Conservation (phyloP, 2,113 vertebrate species). For the Calidris pygmaea region DNA sequence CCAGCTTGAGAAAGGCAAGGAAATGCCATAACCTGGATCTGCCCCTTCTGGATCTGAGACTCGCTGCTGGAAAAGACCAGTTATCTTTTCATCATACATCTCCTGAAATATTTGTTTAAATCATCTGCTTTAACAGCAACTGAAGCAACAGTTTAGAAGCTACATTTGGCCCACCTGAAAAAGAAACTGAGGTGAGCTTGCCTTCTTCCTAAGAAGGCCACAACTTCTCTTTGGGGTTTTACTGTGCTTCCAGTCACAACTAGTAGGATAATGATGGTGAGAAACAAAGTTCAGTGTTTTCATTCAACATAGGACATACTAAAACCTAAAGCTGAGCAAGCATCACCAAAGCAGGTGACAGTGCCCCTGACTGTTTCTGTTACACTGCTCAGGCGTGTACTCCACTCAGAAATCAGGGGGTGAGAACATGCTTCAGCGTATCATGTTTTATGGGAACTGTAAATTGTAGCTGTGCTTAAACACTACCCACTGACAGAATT, state of each 20-base stretch:
- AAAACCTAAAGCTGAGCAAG: not conserved
- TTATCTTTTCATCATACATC: not conserved
- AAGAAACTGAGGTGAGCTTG: not conserved
- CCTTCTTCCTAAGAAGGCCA: not conserved
- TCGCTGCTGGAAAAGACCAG: not conserved
- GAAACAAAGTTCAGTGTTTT: not conserved
- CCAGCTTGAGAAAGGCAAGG: not conserved
- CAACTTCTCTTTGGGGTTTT: not conserved
- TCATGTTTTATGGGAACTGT: not conserved
- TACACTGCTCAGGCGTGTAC: not conserved
- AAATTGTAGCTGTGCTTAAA: not conserved
- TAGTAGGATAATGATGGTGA: not conserved
- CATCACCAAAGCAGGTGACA: not conserved
- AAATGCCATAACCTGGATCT: not conserved
- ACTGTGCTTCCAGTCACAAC: not conserved
- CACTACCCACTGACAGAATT: not conserved
- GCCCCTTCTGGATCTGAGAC: not conserved
- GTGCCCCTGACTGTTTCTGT: not conserved
- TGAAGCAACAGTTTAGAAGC: not conserved
- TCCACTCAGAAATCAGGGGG: not conserved
- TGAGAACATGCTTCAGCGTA: not conserved
- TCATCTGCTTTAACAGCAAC: not conserved
- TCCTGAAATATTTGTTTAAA: not conserved
- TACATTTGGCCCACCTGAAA: not conserved
- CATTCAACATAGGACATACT: not conserved